Evolutionary conservation across 1,140 invertebrate genomes (phyloP).

Genomic region (Adoxophyes honmai): DNA sequence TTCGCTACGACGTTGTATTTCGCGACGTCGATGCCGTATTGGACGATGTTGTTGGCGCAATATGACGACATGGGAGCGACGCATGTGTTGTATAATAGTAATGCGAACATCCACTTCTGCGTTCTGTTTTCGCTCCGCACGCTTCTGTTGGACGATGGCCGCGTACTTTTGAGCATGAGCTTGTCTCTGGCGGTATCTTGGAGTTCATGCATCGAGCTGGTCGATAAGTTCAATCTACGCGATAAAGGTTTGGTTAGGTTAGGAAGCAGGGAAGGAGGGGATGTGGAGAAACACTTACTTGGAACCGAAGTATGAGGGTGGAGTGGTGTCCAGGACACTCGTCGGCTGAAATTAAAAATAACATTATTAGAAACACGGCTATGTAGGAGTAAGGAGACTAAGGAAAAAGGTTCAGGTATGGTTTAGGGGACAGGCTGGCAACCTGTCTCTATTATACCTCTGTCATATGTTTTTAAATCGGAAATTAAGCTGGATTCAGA

Average conservation of each 20-base stretch:
- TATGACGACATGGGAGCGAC: slow-evolving; percentile 59
- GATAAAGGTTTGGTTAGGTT: not conserved
- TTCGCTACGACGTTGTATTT: slow-evolving; percentile 51
- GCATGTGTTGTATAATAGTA: slow-evolving; percentile 64
- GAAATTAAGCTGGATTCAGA: no score
- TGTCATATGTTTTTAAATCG: no score
- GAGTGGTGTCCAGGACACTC: slow-evolving; percentile 41
- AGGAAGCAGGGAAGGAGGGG: not conserved
- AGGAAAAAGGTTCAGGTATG: no score
- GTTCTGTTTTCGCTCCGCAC: slow-evolving; percentile 24
- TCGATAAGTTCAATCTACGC: slow-evolving; percentile 37
- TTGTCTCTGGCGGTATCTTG: slow-evolving; percentile 18
- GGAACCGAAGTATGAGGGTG: slow-evolving; percentile 57
- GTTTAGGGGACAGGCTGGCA: no score
- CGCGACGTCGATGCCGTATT: slow-evolving; percentile 63
- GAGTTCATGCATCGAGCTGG: slow-evolving; percentile 50
- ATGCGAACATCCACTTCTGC: slow-evolving; percentile 59
- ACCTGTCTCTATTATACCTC: no score
- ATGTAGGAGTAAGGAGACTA: no score
- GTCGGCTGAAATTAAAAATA: slow-evolving; percentile 45
- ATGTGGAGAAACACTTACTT: slow-evolving; percentile 37
- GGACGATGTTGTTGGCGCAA: slow-evolving; percentile 55
- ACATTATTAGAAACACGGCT: slow-evolving; percentile 3
- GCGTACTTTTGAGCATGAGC: slow-evolving; percentile 1
- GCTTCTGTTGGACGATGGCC: slow-evolving; percentile 11